phyloP scores from a whole-genome alignment of 30 jellyfish, hydroid and myxozoan genomes.

The Pseudorhiza aurosa region DNA sequence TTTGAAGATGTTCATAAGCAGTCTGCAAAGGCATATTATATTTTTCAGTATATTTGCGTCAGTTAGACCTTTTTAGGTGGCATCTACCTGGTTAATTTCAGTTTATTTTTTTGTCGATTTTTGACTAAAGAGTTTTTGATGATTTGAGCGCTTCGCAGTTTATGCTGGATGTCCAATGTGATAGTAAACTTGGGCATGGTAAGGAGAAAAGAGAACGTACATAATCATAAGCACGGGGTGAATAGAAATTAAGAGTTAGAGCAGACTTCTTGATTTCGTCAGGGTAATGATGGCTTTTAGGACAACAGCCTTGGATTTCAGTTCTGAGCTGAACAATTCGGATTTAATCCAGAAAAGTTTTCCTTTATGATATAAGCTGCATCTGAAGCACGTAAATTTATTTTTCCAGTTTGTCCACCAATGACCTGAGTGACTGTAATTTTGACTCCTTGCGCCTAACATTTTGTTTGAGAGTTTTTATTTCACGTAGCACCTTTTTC shows the following conservation, averaged over 20 bases:
- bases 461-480: constrained; percentile 8
- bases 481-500: not conserved
- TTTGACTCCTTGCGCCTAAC: constrained; percentile 1
- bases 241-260: constrained; percentile 53
- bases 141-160: no score
- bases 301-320: not conserved
- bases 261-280: constrained; percentile 66
- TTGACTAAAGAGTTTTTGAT: no score
- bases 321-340: no score
- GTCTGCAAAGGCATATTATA: no score
- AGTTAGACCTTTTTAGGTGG: no score
- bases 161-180: constrained; percentile 51
- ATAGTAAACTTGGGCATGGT: constrained; percentile 58
- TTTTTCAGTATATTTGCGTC: no score
- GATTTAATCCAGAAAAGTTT: constrained; percentile 52
- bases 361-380: constrained; percentile 1
- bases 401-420: not conserved
- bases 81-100: no score
- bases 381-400: not conserved
- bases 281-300: constrained; percentile 27
- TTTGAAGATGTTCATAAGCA: no score
- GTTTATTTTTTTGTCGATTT: no score
- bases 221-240: constrained; percentile 63
- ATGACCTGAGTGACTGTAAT: not conserved
- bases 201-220: constrained; percentile 30